Percentiles rank a stretch among this genome's conserved stretches.
phyloP scores from a whole-genome alignment of 92 coral and sea anemone genomes.

The Epizoanthus ramosus region DNA sequence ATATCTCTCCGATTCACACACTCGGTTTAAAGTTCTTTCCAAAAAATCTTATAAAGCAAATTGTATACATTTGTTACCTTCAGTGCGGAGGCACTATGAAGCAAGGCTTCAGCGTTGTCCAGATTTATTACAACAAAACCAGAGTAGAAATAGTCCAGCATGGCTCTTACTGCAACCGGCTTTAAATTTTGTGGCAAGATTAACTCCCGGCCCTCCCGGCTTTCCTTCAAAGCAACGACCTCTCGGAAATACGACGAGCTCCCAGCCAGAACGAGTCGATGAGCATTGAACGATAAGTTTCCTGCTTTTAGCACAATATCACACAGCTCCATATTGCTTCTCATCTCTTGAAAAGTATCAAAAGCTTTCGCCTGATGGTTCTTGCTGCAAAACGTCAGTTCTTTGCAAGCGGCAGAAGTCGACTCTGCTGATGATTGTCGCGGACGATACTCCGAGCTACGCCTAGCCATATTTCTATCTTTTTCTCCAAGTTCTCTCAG shows the following conservation, averaged over 20 bases:
- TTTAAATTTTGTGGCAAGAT: conserved; percentile 62
- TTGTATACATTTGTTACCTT: conserved; percentile 57
- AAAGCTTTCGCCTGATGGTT: conserved; percentile 44
- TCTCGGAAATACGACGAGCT: conserved; percentile 79
- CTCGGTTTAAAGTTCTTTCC: neutral
- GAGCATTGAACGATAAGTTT: conserved; percentile 76
- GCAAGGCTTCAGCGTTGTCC: conserved; percentile 64
- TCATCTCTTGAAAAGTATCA: conserved; percentile 72
- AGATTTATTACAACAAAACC: conserved; percentile 62
- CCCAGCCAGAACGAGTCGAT: conserved; percentile 77
- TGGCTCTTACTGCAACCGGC: conserved; percentile 63
- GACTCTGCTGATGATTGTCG: conserved; percentile 25
- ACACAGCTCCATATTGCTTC: conserved; percentile 77
- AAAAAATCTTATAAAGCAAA: neutral
- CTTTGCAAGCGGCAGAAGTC: neutral
- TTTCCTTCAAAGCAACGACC: conserved; percentile 20
- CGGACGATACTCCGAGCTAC: conserved; percentile 33
- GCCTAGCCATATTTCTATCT: conserved; percentile 10
- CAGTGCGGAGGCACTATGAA: conserved; percentile 62
- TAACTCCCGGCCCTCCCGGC: conserved; percentile 46
- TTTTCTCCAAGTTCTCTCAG: too few species aligned
- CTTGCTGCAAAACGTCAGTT: conserved; percentile 33
- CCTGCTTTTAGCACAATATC: conserved; percentile 75
- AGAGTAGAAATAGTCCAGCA: conserved; percentile 84
- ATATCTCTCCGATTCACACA: too few species aligned